Evolutionary conservation across 2,113 vertebrate species (phyloP), one percentile per base, ranked within the genome.

Genomic region (Sisor rabdophorus): DNA sequence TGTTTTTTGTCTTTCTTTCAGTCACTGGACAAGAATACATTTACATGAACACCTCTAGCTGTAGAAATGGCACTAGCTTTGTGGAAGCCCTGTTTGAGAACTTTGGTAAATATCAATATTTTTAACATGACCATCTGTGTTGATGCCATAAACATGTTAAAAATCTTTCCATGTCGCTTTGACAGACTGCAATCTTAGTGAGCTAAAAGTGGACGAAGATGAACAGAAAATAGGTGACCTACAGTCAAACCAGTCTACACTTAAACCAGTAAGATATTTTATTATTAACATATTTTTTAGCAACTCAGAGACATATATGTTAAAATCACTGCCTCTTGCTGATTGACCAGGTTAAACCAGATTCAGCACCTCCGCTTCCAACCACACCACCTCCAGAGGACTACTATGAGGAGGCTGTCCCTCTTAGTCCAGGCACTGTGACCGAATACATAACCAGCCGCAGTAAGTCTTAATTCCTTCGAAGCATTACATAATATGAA

Each of bases 41-140:
- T 84, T 98, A 98, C 0, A 91, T 98, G 92, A 99, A 98, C 90
- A 94, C 95, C 0, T 91, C 93, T 0, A 91, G 94, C 67, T 92
- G 97, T 76, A 91, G 95, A 87, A 96, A 96, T 0, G 96, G 97
- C 79, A 97, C 97, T 48, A 98, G 97, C 87, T 98, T 98, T 1
- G 96, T 99, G 75, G 97, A 97, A 86, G 98, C 97, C n/a, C 92
- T 99, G 65, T 99, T 99, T 76, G 95, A 98, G 71, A 94, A 93
- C 80, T 98, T 99, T 52, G 96, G 96, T 98, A 91, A 6, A 92
- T 80, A 40, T 20, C 36, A 26, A 67, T 40, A 13, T 15, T 3
- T 17, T 44, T 67, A 16, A 24, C 30, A 50, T 10, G 24, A 9
- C 17, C 26, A n/a, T 44, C 10, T 30, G 15, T 28, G 19, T 19